Conservation (phyloP, 2,113 vertebrate species). For the Lagopus muta region DNA sequence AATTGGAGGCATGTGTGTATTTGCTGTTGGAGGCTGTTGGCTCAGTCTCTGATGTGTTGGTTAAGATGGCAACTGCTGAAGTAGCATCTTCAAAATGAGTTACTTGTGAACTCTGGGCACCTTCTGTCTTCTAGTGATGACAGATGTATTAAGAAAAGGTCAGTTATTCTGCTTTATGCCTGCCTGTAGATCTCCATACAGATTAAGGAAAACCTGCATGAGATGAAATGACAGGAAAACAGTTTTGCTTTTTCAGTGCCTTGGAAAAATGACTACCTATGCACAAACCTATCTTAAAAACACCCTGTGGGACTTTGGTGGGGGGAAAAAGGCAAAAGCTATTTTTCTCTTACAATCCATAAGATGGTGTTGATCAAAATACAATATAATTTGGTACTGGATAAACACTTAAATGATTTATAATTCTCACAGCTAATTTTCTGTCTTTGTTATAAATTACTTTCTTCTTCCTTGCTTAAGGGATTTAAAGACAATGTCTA, state of each 20-base stretch:
- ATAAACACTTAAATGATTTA: slow-evolving; percentile 56
- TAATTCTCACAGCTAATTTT: slow-evolving; percentile 40
- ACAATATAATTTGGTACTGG: slow-evolving; percentile 23
- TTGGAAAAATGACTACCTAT: neutral
- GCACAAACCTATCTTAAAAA: neutral
- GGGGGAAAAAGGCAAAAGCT: neutral
- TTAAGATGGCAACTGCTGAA: neutral
- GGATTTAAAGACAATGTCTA: slow-evolving; percentile 98
- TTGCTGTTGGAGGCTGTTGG: neutral
- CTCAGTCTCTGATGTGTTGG: neutral
- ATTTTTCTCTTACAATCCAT: neutral
- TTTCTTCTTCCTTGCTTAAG: slow-evolving; percentile 80
- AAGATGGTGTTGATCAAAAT: slow-evolving; percentile 36
- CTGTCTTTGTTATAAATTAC: slow-evolving; percentile 42
- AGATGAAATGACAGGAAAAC: neutral
- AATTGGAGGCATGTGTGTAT: neutral
- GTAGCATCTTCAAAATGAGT: neutral
- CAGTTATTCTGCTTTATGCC: neutral
- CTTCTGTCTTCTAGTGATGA: neutral
- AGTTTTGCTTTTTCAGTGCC: neutral
- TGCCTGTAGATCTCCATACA: neutral
- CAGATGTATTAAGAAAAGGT: neutral
- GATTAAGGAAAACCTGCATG: neutral
- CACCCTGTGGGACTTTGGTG: neutral
- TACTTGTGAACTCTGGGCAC: neutral